Evolutionary conservation across 64 coral and sea anemone genomes (phyloP), one percentile per base, ranked within the genome.

Genomic region (Pocillopora verrucosa): DNA sequence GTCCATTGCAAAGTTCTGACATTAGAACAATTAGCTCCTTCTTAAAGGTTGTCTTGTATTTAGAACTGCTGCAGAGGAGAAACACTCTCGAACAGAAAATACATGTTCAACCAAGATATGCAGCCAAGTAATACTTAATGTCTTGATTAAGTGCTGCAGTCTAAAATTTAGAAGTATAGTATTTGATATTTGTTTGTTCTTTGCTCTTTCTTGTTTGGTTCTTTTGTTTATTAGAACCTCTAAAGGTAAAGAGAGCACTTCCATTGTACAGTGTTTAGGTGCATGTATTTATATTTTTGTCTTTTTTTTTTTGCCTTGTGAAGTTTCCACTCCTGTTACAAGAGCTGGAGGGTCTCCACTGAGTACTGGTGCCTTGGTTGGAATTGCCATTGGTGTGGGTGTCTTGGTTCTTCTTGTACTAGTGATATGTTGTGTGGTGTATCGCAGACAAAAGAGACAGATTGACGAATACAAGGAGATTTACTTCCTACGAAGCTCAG

Each of bases 391-490:
- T 83, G 91, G 77, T 4, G 90, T 89, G 51, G 69, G 89, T 58
- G 26, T 65, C 0, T 88, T 96, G 70, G 91, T 93, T 62, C 13
- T 93, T 16, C 7, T 96, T 56, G 74, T 93, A 20, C 74, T 69
- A 2, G 10, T 88, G 2, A 83, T 93, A 25, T 88, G 76, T 1
- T 83, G n/a, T 0, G 30, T 87, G 59, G 59, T 96, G 26, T 96
- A 89, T 73, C 88, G 84, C 22, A 72, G 95, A 68, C 95, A 96
- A 57, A 96, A 93, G 61, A 93, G 78, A 65, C 88, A 96, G 87
- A 93, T 96, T n/a, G 74, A 96, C 34, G 70, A 90, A 12, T 96
- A 96, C 61, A 86, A 87, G 51, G 82, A 92, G 63, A 62, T 92
- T 5, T 96, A 96, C 72, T 93, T 96, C 61, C 84, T 92, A 77